Evolutionary conservation across 2,797 vertebrate genomes (phyloP).

Genomic region (Sebastes alutus): DNA sequence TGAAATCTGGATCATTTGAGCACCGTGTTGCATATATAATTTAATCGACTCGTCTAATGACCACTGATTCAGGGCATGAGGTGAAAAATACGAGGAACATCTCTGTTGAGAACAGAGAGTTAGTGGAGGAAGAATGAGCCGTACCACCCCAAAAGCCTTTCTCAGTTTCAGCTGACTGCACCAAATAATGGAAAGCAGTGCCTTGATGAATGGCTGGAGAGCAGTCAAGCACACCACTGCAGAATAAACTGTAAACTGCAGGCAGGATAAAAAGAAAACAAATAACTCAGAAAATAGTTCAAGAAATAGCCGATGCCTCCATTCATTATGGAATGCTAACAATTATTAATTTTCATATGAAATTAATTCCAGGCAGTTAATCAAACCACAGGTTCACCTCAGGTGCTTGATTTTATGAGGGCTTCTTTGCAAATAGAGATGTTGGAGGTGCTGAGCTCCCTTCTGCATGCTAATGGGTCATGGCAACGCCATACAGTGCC

Average conservation of each 20-base stretch:
- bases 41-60: constrained; percentile 50
- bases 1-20: constrained; percentile 23
- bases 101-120: constrained; percentile 71
- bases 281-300: constrained; percentile 71
- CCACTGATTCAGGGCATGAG: constrained; percentile 37
- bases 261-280: constrained; percentile 76
- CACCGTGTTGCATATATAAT: constrained; percentile 19
- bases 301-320: constrained; percentile 66
- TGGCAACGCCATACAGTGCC: constrained; percentile 1
- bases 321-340: constrained; percentile 75
- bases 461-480: constrained; percentile 45
- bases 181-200: constrained; percentile 84
- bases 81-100: constrained; percentile 59
- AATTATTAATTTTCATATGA: constrained; percentile 62
- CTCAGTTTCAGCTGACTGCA: constrained; percentile 85
- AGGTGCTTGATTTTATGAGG: constrained; percentile 41
- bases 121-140: constrained; percentile 77
- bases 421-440: constrained; percentile 44
- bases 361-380: constrained; percentile 54
- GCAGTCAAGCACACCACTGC: constrained; percentile 77
- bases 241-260: constrained; percentile 80
- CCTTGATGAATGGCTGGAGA: constrained; percentile 83
- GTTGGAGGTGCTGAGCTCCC: constrained; percentile 20
- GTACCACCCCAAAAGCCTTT: constrained; percentile 75
- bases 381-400: constrained; percentile 48